Percentiles rank a stretch among this genome's conserved stretches.
These are phyloP conservation scores for Trimorus sp. DNA, from an alignment of 2,888 invertebrate genomes.

Conservation along the genomic window DNA sequence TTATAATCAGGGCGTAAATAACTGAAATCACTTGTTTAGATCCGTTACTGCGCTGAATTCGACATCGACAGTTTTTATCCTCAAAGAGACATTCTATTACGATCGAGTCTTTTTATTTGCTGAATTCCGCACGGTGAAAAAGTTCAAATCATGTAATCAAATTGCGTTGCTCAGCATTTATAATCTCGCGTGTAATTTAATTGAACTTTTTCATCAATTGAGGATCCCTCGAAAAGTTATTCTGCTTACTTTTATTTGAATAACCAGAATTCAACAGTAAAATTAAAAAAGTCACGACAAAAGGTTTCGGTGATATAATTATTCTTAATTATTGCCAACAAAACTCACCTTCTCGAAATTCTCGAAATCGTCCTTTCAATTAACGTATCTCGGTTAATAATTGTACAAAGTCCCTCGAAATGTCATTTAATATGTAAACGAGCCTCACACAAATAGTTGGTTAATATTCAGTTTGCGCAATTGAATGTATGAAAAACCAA, in stretches of 20 bases:
- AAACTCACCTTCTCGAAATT: no score
- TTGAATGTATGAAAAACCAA: no score
- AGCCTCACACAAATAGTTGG: no score
- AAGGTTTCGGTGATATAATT: no score
- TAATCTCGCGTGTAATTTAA: slow-evolving; percentile 26
- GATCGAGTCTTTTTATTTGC: slow-evolving; percentile 24
- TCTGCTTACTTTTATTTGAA: neutral
- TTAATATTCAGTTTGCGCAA: no score
- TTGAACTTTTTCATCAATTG: slow-evolving; percentile 24
- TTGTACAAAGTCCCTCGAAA: no score
- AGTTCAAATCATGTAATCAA: slow-evolving; percentile 30
- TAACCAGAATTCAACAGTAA: no score
- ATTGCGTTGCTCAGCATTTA: slow-evolving; percentile 14
- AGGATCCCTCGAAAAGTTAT: neutral
- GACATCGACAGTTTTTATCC: slow-evolving; percentile 5
- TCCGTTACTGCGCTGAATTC: slow-evolving; percentile 31
- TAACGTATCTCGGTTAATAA: no score
- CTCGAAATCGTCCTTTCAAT: no score
- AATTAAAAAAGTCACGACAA: no score
- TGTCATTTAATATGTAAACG: no score
- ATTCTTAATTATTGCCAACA: no score
- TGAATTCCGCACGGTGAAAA: slow-evolving; percentile 23
- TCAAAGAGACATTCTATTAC: slow-evolving; percentile 22
- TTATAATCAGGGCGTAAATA: neutral
- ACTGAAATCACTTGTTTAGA: slow-evolving; percentile 13